Percentiles rank a stretch among this genome's conserved stretches.
Conservation (phyloP, 2,113 vertebrate species). For the Ophiodon elongatus region DNA sequence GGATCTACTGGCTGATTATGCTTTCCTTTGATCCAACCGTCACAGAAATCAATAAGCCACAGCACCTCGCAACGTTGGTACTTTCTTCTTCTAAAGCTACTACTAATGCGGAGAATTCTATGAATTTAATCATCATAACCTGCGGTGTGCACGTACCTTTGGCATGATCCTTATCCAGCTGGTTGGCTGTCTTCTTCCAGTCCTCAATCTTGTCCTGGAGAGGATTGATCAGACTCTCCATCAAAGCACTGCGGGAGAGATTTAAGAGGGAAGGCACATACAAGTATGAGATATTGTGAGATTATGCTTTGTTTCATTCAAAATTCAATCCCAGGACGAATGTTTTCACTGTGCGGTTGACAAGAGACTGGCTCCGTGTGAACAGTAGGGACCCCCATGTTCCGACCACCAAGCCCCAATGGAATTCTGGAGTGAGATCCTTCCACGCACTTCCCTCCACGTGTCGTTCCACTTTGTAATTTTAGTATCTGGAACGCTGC, state of each 20-base stretch:
- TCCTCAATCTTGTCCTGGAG: conserved; percentile 98
- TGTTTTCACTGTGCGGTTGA: background rate
- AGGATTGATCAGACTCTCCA: conserved; percentile 97
- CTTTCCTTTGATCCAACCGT: background rate
- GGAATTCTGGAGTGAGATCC: conserved; percentile 16
- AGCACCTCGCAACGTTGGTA: background rate
- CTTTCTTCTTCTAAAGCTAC: no score
- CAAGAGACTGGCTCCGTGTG: background rate
- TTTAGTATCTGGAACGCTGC: conserved; percentile 29
- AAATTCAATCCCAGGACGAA: background rate
- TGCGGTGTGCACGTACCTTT: conserved; percentile 86
- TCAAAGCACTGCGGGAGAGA: conserved; percentile 87
- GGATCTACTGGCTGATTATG: background rate
- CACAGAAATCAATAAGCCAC: background rate
- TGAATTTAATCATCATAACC: background rate
- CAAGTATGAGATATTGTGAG: background rate
- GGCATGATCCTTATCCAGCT: conserved; percentile 97
- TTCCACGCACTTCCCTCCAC: conserved; percentile 16
- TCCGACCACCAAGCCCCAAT: background rate
- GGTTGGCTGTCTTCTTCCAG: conserved; percentile 98
- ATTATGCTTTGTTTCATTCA: background rate
- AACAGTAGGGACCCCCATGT: background rate
- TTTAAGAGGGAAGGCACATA: background rate
- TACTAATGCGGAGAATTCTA: background rate
- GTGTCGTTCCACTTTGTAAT: conserved; percentile 15